phyloP scores from a whole-genome alignment of 2,797 vertebrate genomes.

The Sphenodon punctatus region DNA sequence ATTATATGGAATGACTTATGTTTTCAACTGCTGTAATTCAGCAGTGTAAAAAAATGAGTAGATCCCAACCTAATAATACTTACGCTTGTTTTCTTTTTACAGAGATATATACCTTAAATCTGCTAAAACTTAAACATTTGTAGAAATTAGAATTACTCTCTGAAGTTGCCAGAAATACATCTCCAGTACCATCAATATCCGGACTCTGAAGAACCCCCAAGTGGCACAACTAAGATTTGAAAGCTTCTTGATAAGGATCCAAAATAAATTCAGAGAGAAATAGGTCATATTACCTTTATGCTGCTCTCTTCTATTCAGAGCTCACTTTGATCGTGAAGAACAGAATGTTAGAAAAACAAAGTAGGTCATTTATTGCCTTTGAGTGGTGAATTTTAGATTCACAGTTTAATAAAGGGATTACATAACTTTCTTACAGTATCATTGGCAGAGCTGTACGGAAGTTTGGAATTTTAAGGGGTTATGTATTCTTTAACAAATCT shows the following conservation, averaged over 20 bases:
- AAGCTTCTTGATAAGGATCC: slow-evolving; percentile 69
- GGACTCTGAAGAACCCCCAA: slow-evolving; percentile 43
- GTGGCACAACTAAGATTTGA: slow-evolving; percentile 26
- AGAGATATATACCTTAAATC: rapidly evolving
- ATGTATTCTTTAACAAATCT: neutral
- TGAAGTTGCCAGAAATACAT: neutral
- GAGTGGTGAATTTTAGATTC: neutral
- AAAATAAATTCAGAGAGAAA: slow-evolving; percentile 66
- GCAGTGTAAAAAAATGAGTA: slow-evolving; percentile 27
- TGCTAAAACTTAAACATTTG: neutral
- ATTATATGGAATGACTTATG: slow-evolving; percentile 51
- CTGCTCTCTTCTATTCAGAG: slow-evolving; percentile 64
- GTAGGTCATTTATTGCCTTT: neutral
- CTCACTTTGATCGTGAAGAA: slow-evolving; percentile 54
- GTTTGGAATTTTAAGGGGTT: neutral
- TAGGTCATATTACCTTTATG: slow-evolving; percentile 61
- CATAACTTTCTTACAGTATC: neutral
- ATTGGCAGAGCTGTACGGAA: neutral
- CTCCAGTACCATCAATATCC: neutral
- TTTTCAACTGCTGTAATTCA: slow-evolving; percentile 31
- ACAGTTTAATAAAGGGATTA: slow-evolving; percentile 3
- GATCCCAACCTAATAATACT: neutral
- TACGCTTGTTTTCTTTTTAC: slow-evolving; percentile 12
- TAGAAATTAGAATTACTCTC: neutral
- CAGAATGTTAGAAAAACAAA: neutral